Evolutionary conservation across 1,140 invertebrate species (phyloP), one percentile per base, ranked within the genome.

Genomic region (Heliothis virescens): DNA sequence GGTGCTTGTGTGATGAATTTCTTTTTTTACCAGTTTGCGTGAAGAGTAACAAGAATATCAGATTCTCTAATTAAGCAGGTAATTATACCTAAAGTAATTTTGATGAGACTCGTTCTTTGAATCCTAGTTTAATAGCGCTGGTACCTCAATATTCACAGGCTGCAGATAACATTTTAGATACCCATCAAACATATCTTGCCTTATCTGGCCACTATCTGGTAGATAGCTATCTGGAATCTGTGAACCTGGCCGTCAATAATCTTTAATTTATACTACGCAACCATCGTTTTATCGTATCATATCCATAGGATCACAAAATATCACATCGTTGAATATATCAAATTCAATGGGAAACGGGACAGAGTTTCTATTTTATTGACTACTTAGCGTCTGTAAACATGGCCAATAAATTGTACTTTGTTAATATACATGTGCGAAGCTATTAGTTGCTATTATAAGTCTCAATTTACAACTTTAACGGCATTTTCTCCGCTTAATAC

Each of bases 331-430:
- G 21, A 1, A 11, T 59, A 21, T 21, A 16, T 59, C 55, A 21
- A 57, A 57, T 26, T 21, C 18, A 18, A 15, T 62, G 21, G 29
- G 15, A 47, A 63, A 41, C 5, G 5, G 9, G 34, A 21, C 41
- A 10, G n/a, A 41, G 2, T 63, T 41, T 63, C 60, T 63, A 41
- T 34, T 63, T 63, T 63, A 63, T 63, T 34, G 62, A 41, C 34
- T 26, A 41, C 34, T 63, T 63, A 63, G 29, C 60, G 15, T 63
- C 60, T n/a, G 62, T 63, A 13, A 63, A 63, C n/a, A 47, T 41
- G 15, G 34, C 34, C 60, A 13, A 47, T 63, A 63, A 60, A 29
- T 29, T 60, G 11, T 26, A 15, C 2, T 63, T 29, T 26, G 34
- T 16, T 29, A 41, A 29, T 15, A 13, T 4, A 47, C 7, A 62